Percentiles rank a stretch among this genome's conserved stretches.
phyloP scores from a whole-genome alignment of 2,888 invertebrate species.

The Augochlorella aurata region DNA sequence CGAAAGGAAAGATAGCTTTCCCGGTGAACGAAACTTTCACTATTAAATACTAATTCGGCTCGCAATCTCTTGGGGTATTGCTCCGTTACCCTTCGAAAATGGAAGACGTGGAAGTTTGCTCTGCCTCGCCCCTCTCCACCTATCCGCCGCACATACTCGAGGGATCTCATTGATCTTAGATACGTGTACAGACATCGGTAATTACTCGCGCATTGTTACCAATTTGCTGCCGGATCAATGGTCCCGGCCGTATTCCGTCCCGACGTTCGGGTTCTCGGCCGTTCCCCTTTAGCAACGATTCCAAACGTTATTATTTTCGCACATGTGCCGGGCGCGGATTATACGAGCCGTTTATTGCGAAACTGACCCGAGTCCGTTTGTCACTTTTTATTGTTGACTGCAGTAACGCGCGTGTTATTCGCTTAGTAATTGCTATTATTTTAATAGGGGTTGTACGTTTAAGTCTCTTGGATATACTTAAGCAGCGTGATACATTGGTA shows the following conservation, averaged over 20 bases:
- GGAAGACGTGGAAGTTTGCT: constrained; percentile 49
- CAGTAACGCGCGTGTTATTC: too few relatives aligned
- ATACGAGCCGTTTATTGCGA: too few relatives aligned
- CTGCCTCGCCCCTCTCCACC: constrained; percentile 27
- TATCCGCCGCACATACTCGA: constrained; percentile 41
- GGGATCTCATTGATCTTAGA: constrained; percentile 70
- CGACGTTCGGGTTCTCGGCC: not conserved
- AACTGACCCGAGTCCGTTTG: too few relatives aligned
- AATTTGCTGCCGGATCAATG: constrained; percentile 73
- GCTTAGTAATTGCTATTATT: too few relatives aligned
- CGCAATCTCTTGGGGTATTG: constrained; percentile 58
- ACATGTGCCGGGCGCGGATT: not conserved
- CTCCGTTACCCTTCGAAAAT: constrained; percentile 51
- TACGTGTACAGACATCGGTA: constrained; percentile 65
- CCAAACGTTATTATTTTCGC: not conserved
- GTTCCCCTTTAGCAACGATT: not conserved
- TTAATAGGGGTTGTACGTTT: too few relatives aligned
- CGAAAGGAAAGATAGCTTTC: constrained; percentile 59
- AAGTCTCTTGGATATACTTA: too few relatives aligned
- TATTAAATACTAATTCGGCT: constrained; percentile 76
- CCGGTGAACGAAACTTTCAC: constrained; percentile 69
- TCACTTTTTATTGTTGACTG: too few relatives aligned
- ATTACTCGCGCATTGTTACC: constrained; percentile 73
- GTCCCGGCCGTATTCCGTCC: constrained; percentile 31
- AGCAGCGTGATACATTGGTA: too few relatives aligned